Percentiles rank a stretch among this genome's conserved stretches.
Conservation (phyloP, 2,113 vertebrate species). For the Onychostruthus taczanowskii region DNA sequence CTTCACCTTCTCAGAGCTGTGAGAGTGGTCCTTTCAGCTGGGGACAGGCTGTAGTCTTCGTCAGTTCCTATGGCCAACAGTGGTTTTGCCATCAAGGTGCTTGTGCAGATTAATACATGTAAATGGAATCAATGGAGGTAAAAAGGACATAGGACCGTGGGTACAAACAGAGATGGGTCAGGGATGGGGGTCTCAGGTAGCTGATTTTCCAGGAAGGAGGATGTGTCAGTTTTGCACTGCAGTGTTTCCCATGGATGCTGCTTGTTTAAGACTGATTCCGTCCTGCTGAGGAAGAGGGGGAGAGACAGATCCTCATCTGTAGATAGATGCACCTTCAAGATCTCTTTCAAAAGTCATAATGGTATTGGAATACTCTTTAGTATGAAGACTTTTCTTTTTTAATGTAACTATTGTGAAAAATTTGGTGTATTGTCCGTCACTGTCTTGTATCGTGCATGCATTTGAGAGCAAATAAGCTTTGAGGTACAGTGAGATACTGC, state of each 20-base stretch:
- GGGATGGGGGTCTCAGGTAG: background rate
- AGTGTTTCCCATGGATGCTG: background rate
- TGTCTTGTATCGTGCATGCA: background rate
- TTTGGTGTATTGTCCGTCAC: background rate
- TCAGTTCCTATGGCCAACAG: background rate
- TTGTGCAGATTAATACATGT: background rate
- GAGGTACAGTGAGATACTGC: background rate
- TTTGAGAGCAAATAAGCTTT: background rate
- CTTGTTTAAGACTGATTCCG: background rate
- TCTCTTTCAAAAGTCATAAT: background rate
- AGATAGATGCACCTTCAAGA: background rate
- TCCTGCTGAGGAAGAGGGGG: background rate
- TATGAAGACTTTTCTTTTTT: background rate
- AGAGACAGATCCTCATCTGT: rapidly evolving
- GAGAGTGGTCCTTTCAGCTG: background rate
- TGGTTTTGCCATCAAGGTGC: background rate
- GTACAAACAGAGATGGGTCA: background rate
- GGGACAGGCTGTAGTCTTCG: background rate
- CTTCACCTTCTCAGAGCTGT: background rate
- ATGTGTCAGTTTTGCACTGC: background rate
- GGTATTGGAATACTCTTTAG: background rate
- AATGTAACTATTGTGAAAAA: background rate
- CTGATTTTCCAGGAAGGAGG: background rate
- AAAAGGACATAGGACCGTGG: background rate
- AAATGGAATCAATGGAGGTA: background rate